Percentiles rank a stretch among this genome's conserved stretches.
Conservation (phyloP, 2,797 vertebrate genomes). For the Clarias platycephalus region DNA sequence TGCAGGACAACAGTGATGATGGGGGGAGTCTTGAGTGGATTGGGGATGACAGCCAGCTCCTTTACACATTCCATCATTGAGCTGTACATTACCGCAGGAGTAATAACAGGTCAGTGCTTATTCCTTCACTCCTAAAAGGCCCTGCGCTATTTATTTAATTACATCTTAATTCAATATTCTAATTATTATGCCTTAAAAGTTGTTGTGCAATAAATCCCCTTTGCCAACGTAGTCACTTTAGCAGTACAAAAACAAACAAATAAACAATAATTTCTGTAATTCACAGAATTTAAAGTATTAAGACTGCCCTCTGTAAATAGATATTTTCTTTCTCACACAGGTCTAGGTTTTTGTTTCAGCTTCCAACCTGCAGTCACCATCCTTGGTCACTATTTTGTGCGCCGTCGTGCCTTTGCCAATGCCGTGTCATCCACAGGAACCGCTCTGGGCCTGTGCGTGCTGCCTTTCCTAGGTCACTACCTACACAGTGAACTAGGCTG, state of each 20-base stretch:
- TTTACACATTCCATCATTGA: constrained; percentile 82
- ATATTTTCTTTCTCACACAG: constrained; percentile 63
- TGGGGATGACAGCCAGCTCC: constrained; percentile 86
- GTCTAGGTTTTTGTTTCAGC: constrained; percentile 90
- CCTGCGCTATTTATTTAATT: neutral
- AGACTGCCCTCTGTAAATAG: neutral
- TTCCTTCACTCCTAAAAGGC: neutral
- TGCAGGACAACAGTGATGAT: constrained; percentile 84
- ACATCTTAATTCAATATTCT: neutral
- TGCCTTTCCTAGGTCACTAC: constrained; percentile 84
- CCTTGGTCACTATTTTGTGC: constrained; percentile 89
- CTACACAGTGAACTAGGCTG: constrained; percentile 84
- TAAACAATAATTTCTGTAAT: neutral
- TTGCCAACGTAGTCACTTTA: neutral
- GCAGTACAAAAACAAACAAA: neutral
- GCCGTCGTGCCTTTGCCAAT: constrained; percentile 81
- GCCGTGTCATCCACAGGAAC: constrained; percentile 86
- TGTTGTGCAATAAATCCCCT: neutral
- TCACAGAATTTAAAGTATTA: neutral
- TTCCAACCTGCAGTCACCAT: constrained; percentile 89
- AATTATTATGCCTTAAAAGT: neutral
- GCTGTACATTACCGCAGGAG: constrained; percentile 85
- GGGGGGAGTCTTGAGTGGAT: constrained; percentile 85
- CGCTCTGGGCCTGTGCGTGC: constrained; percentile 83
- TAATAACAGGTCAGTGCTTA: constrained; percentile 83